Percentiles rank a stretch among this genome's conserved stretches.
These are phyloP conservation scores for Galaxias olidus DNA, from an alignment of 2,797 vertebrate genomes.

Conservation along the genomic window DNA sequence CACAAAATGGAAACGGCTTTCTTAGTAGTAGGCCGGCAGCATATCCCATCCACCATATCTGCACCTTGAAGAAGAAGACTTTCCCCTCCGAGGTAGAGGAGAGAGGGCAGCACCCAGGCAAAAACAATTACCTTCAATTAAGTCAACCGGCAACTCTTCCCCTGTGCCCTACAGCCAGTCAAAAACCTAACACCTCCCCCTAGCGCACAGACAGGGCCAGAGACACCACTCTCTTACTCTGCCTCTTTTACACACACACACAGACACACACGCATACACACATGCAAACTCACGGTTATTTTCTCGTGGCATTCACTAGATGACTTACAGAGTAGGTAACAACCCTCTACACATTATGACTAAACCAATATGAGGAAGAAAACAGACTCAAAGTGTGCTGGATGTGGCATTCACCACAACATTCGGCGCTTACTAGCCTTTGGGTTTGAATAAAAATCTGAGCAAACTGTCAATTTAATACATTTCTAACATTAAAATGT, in stretches of 20 bases:
- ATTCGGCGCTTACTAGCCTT: too few species aligned
- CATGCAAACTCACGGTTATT: background rate
- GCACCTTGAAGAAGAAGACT: slow-evolving; percentile 49
- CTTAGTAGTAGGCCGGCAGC: slow-evolving; percentile 56
- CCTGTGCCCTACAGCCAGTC: slow-evolving; percentile 58
- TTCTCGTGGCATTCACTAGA: too few species aligned
- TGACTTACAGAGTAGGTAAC: too few species aligned
- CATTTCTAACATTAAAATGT: too few species aligned
- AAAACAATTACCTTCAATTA: slow-evolving; percentile 76
- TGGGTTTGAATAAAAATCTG: too few species aligned
- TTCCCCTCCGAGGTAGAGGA: slow-evolving; percentile 46
- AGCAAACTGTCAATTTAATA: too few species aligned
- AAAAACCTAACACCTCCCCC: slow-evolving; percentile 46
- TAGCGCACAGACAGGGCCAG: slow-evolving; percentile 30
- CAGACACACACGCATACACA: slow-evolving; percentile 22
- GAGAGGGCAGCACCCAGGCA: slow-evolving; percentile 47
- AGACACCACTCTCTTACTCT: too few species aligned
- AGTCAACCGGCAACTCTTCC: slow-evolving; percentile 66
- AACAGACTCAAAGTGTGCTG: too few species aligned
- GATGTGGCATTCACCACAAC: too few species aligned
- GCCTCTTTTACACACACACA: slow-evolving; percentile 10
- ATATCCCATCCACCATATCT: slow-evolving; percentile 41
- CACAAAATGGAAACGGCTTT: slow-evolving; percentile 46
- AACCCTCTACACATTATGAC: too few species aligned
- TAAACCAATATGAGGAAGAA: too few species aligned